Base-by-base conservation (phyloP, 2,797 vertebrate genomes). In the Gadopsis bispinosus region DNA sequence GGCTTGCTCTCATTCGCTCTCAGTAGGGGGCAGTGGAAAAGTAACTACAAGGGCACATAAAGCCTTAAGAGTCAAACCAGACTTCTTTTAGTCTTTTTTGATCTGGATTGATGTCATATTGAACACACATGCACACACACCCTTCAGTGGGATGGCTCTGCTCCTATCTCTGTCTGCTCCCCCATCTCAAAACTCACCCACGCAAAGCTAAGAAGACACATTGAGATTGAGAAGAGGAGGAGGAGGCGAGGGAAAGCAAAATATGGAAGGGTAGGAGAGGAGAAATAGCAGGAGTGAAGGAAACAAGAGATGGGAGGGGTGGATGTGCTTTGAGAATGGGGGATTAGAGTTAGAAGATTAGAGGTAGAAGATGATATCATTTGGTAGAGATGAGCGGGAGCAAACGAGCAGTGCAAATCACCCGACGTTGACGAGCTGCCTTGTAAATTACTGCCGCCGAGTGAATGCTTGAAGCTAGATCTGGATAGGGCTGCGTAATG, bases 401-500 rank as follows among this genome's bases (percentile, higher is more conserved):
- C 90, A 94, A 95, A 95, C 90, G 94, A 94, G 93, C 91, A 86
- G 88, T 75, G 92, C 94, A 95, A 95, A 96, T 95, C 93, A 93
- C 89, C 88, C 62, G 22, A 85, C 77, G 89, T 95, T 95, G 95
- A 95, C 91, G 89, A 95, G 94, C 93, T 92, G 90, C 92, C 94
- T 94, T 92, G 79, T 95, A 95, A 95, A 95, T 95, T 92, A 92
- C 87, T 73, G 84, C 84, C 80, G 88, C 84, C 66, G 17, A 79
- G 84, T 82, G 87, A 75, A 69, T 56, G 88, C 88, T 79, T 31
- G 55, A 70, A 84, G 83, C 82, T 45, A 50, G 83, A 84, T 88
- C 61, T 65, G 83, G 73, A 76, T 78, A 45, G 80, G 53, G 71
- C 83, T 72, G 54, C 29, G 39, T 75, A 65, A 77, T 89, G 80